These are phyloP conservation scores for Creontiades dilutus DNA, from an alignment of 2,888 invertebrate species.

Conservation along the genomic window DNA sequence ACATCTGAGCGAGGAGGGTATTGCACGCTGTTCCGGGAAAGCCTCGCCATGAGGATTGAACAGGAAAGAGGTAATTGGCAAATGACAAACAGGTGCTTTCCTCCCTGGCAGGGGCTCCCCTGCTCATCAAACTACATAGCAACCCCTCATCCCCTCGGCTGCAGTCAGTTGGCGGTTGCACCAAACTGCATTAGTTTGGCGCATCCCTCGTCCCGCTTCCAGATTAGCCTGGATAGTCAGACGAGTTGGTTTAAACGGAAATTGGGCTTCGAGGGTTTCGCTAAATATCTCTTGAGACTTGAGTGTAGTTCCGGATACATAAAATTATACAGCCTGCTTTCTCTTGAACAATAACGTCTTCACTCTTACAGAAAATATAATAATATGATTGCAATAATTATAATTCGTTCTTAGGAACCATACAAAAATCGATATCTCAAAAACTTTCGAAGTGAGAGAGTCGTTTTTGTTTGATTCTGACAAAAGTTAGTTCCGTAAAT, in stretches of 20 bases:
- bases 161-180: constrained; percentile 49
- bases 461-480: no score
- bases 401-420: no score
- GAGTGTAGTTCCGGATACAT: neutral
- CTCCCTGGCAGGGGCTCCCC: constrained; percentile 1
- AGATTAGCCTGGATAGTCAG: constrained; percentile 15
- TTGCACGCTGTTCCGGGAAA: neutral
- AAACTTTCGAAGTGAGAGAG: no score
- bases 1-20: constrained; percentile 15
- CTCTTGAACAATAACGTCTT: no score
- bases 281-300: neutral
- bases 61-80: constrained; percentile 46
- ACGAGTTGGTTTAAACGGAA: constrained; percentile 37
- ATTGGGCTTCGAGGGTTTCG: neutral
- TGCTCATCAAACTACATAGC: constrained; percentile 52
- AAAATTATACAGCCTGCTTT: neutral
- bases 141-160: constrained; percentile 9
- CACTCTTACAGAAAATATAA: no score
- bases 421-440: no score
- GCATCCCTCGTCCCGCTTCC: constrained; percentile 24
- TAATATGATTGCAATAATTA: no score
- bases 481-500: no score
- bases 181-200: constrained; percentile 62
- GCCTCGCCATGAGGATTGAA: constrained; percentile 42
- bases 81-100: constrained; percentile 62